Conservation (phyloP, 2,113 vertebrate genomes). For the Tychaedon coryphoeus region DNA sequence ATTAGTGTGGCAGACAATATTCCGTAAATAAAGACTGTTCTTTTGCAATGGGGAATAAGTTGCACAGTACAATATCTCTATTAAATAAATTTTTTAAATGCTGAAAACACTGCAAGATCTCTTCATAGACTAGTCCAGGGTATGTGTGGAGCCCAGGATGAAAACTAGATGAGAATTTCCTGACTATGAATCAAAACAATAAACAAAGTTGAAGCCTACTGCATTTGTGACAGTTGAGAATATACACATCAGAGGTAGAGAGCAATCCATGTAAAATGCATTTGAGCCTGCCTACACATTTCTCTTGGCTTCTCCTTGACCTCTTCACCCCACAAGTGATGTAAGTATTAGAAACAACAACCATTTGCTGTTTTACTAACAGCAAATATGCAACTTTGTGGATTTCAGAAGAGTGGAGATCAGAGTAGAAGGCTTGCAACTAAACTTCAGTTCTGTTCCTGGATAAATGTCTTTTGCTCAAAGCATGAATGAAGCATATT, state of each 20-base stretch:
- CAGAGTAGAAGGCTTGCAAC: background rate
- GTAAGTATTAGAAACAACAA: background rate
- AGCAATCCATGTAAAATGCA: background rate
- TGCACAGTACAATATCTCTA: background rate
- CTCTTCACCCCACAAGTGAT: background rate
- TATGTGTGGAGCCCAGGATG: background rate
- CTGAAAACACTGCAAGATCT: background rate
- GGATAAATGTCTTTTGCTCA: background rate
- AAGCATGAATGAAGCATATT: accelerated
- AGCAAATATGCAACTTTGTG: background rate
- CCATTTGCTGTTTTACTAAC: background rate
- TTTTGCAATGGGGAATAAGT: background rate
- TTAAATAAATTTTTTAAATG: background rate
- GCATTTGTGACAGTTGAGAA: background rate
- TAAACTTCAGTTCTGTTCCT: background rate
- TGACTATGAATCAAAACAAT: background rate
- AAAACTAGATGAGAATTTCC: background rate
- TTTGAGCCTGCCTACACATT: background rate
- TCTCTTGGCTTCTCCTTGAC: background rate
- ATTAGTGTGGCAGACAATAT: background rate
- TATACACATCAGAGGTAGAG: background rate
- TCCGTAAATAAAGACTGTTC: background rate
- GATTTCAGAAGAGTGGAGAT: background rate
- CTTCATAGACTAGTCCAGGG: background rate
- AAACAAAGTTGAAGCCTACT: background rate